These are phyloP conservation scores for Tychaedon coryphoeus DNA, from an alignment of 2,113 vertebrate species.

Conservation along the genomic window DNA sequence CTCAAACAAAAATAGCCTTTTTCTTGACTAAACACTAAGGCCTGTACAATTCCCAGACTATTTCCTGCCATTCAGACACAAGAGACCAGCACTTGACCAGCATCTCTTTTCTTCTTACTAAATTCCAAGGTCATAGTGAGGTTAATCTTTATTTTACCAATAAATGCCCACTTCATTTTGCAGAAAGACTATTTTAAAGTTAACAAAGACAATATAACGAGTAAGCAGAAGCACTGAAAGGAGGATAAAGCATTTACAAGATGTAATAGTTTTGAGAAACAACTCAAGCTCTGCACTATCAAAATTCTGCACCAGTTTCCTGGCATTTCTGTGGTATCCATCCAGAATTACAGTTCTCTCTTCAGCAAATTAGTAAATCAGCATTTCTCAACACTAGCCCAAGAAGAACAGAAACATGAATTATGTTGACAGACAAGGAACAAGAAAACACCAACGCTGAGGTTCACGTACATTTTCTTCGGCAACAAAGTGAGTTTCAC, in stretches of 20 bases:
- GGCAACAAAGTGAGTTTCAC: neutral
- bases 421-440: neutral
- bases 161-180: neutral
- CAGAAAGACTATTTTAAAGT: neutral
- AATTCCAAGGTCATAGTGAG: neutral
- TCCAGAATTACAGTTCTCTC: neutral
- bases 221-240: neutral
- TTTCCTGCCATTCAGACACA: neutral
- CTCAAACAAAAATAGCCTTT: neutral
- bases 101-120: neutral
- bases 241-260: neutral
- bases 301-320: neutral
- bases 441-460: neutral
- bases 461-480: neutral
- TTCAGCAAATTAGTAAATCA: neutral
- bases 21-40: neutral
- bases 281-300: neutral
- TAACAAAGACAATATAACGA: neutral
- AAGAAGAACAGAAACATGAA: neutral
- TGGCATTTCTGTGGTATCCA: neutral
- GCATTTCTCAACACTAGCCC: neutral
- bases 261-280: neutral
- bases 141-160: constrained; percentile 17
- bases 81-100: neutral
- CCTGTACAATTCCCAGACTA: neutral